phyloP scores from a whole-genome alignment of 2,888 invertebrate species.

The Caenorhabditis panamensis region DNA sequence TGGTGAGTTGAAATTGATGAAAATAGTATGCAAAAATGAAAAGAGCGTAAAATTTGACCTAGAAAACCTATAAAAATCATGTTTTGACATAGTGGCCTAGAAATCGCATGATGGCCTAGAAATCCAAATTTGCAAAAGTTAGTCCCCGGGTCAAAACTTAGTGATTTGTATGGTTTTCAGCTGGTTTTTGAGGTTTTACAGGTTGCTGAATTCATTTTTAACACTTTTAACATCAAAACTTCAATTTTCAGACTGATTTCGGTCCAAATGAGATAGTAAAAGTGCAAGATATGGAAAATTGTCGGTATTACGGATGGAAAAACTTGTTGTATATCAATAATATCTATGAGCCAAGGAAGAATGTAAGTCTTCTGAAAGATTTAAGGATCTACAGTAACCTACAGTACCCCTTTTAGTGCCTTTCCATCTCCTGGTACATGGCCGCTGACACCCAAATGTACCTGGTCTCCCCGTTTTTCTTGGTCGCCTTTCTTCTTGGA shows the following conservation, averaged over 20 bases:
- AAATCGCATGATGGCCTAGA: not conserved
- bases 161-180: not conserved
- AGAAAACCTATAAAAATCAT: not conserved
- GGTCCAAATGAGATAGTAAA: slow-evolving; percentile 52
- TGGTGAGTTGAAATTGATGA: slow-evolving; percentile 19
- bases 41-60: not conserved
- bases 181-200: not conserved
- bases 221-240: not conserved
- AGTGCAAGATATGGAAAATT: slow-evolving; percentile 44
- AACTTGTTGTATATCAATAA: slow-evolving; percentile 69
- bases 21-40: too few species aligned
- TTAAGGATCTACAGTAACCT: not conserved
- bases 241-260: slow-evolving; percentile 41
- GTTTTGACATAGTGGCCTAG: not conserved
- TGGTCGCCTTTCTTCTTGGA: slow-evolving; percentile 54
- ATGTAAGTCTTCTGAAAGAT: slow-evolving; percentile 17
- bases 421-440: slow-evolving; percentile 63
- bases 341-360: slow-evolving; percentile 53
- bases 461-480: slow-evolving; percentile 58
- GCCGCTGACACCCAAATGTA: slow-evolving; percentile 64
- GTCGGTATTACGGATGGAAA: slow-evolving; percentile 60
- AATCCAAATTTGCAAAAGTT: not conserved
- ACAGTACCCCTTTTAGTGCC: slow-evolving; percentile 53
- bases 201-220: not conserved
- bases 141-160: not conserved